Evolutionary conservation across 2,797 vertebrate species (phyloP), one percentile per base, ranked within the genome.

Genomic region (Acropternis orthonyx): DNA sequence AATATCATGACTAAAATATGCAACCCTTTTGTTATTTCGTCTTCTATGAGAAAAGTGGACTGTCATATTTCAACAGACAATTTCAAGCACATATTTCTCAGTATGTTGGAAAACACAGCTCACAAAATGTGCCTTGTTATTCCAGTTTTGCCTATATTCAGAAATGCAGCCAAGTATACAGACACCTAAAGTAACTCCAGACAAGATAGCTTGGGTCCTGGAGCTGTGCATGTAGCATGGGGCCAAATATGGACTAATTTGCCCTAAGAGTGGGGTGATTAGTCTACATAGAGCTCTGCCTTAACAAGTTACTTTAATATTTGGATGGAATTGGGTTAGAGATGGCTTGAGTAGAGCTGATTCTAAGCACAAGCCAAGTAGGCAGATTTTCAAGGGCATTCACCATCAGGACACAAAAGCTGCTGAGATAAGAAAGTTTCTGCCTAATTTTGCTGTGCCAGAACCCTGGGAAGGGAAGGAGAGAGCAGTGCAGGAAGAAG

Each of bases 361-460:
- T 48, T 93, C 73, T 69, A 92, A 90, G 77, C 48, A 92, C 32
- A 76, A 89, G 86, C 80, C 90, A 93, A 94, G 88, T 37, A 92
- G 93, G 80, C 90, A 89, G 67, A 90, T 95, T 95, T 95, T 95
- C 94, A 95, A 97, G 94, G 93, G 48, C 80, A 81, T 82, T 92
- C 84, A 85, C 89, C 66, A 84, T 59, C 74, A 91, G 82, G 69
- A 95, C 77, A 67, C 13, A 52, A 88, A 94, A 95, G 80, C 66
- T 95, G 80, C 95, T 95, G 92, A 95, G 76, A 34, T 74, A 93
- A 84, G 83, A 95, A 88, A 88, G 51, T 88, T 95, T 88, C 71
- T 78, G 58, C 46, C 79, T 78, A 59, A 88, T 88, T 95, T 90
- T 94, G 66, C 88, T 87, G 80, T 69, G 85, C 87, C 89, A 92